Conservation (phyloP, 2,888 invertebrate genomes). For the Gymnosoma rotundatum region DNA sequence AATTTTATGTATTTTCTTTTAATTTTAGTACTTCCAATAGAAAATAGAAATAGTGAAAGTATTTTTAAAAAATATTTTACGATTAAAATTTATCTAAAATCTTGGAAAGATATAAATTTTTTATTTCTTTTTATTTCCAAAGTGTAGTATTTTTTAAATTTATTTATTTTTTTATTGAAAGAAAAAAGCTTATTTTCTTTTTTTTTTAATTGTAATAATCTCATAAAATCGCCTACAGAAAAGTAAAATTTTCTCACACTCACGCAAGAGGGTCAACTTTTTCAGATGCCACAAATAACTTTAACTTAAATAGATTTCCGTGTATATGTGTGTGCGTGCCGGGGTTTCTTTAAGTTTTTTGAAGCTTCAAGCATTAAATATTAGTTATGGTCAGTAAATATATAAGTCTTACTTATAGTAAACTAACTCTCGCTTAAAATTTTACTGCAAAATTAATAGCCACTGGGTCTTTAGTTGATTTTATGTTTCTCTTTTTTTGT, state of each 20-base stretch:
- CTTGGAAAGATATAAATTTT: no score
- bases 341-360: not conserved
- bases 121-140: no score
- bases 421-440: constrained; percentile 46
- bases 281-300: no score
- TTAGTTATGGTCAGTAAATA: constrained; percentile 11
- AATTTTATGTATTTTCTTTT: no score
- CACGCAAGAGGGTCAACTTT: constrained; percentile 21
- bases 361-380: constrained; percentile 1
- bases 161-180: no score
- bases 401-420: not conserved
- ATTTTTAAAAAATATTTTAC: no score
- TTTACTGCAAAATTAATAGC: constrained; percentile 21
- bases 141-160: no score
- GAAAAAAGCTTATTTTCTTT: no score
- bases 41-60: no score
- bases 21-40: no score
- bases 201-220: no score
- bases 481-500: not conserved
- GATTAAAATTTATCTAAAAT: no score
- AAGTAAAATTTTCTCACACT: constrained; percentile 56
- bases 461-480: constrained; percentile 11
- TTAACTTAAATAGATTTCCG: not conserved
- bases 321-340: constrained; percentile 39
- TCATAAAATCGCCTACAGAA: not conserved